Base-by-base conservation (phyloP, 2,113 vertebrate species). In the Pseudorasbora parva region DNA sequence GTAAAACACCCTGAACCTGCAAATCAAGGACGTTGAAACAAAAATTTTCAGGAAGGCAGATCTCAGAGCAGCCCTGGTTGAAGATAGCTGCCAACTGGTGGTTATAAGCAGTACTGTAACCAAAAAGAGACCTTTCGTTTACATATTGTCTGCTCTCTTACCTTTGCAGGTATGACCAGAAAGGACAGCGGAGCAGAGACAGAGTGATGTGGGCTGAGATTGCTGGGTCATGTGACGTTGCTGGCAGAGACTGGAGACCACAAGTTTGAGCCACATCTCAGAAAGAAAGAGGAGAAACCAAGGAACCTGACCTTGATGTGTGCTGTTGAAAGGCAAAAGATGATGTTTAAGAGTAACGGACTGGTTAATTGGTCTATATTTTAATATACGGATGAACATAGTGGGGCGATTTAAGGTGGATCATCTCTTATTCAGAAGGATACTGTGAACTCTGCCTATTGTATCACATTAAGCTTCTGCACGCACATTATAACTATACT, bases 171-270 rank as follows among this genome's bases (percentile, higher is more conserved):
- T 81, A 56, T 87, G 76, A 81, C 33, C 90, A 94, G 94, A 21
- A 94, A 94, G 92, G 94, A 94, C 89, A 89, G 92, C 0, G 93
- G 95, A 73, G 83, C 43, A 15, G 86, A 85, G 89, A 87, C 92
- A 0, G 95, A 96, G 89, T 96, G 95, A 97, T 87, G 51, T 9
- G 86, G 19, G 71, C 84, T 86, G 91, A 64, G 78, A 68, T 71
- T 75, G 23, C 30, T 73, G 84, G 41, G 86, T 84, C 54, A 19
- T 71, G 84, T 81, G 14, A 57, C 37, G 2, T 81, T 30, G 87
- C 90, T 84, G 68, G 73, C 56, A 27, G 64, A 81, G 76, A 75
- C 47, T n/a, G 66, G 72, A 47, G 77, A 47, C 23, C 5, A 79
- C 1, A 33, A 30, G 23, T 64, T 45, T 79, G 23, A 59, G 14